Evolutionary conservation across 1,140 invertebrate genomes (phyloP), one percentile per base, ranked within the genome.

Genomic region (Drosophila bipectinata): DNA sequence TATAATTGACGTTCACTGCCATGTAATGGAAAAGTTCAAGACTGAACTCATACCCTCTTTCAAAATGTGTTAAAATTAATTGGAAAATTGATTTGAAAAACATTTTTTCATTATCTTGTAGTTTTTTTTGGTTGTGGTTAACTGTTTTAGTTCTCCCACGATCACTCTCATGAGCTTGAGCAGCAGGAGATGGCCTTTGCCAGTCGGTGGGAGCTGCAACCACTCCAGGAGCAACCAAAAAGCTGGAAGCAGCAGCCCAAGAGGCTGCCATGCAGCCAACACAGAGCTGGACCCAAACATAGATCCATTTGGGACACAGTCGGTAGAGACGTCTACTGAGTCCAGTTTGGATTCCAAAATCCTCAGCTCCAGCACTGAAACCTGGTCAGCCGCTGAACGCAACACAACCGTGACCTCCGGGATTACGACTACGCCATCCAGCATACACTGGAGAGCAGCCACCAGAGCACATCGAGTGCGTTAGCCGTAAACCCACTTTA

Each of bases 141-240:
- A 21, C 21, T 21, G 2, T 21, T 21, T 21, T 21, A 21, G 18
- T 18, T 18, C 18, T 18, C 1, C 37, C 73, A 88, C 26, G 83
- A 88, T 76, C 83, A 79, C 72, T 83, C 85, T 5, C 84, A 89
- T 49, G 78, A 87, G 47, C 39, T 87, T 59, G 73, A 77, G 39
- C 75, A 77, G 39, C 75, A 77, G 49, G 57, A 64, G 41, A 76
- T 52, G 37, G 75, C 68, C 39, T 59, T 59, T 9, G 41, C 87
- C 5, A 87, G 72, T 41, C 78, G 66, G 58, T 48, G 79, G 79
- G 79, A 88, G 44, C 21, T 87, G 41, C 79, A 87, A 48, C 75
- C 76, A 9, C 56, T 76, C 15, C 60, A 69, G 41, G 49, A 69
- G 44, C 34, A 37, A 37, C 75, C 15, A 15, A 76, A 7, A 52